Conservation (phyloP, 2,113 vertebrate genomes). For the Planiliza haematocheilus region DNA sequence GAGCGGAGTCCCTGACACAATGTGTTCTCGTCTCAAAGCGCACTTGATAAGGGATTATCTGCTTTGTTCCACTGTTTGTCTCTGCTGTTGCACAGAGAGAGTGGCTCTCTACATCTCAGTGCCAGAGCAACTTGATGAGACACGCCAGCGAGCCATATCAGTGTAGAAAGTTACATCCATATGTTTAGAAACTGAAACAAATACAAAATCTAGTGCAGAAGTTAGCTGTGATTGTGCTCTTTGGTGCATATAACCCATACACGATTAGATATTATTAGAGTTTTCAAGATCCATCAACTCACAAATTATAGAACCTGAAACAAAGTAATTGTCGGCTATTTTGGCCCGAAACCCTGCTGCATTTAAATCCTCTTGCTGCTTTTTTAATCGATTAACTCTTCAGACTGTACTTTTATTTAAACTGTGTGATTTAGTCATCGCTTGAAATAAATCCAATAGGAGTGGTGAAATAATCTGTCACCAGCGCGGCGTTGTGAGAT, state of each 20-base stretch:
- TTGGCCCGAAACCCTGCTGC: too few species aligned
- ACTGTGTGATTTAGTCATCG: background rate
- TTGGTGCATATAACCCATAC: too few species aligned
- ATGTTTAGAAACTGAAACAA: background rate
- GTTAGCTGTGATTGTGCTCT: too few species aligned
- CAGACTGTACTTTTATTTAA: background rate
- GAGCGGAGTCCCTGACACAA: background rate
- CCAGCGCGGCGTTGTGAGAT: slow-evolving; percentile 2
- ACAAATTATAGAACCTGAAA: background rate
- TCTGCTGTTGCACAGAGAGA: too few species aligned
- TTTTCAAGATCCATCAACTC: too few species aligned
- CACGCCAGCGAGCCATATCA: background rate
- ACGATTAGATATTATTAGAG: too few species aligned
- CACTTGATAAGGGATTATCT: slow-evolving; percentile 3
- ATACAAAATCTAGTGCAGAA: too few species aligned
- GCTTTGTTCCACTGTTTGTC: background rate
- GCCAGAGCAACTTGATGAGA: background rate
- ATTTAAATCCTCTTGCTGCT: too few species aligned
- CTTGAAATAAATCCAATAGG: background rate
- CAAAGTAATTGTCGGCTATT: background rate
- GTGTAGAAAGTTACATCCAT: background rate
- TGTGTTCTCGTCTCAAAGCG: background rate
- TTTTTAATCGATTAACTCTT: background rate
- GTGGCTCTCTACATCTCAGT: background rate
- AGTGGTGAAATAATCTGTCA: background rate